Percentiles rank a stretch among this genome's conserved stretches.
phyloP scores from a whole-genome alignment of 2,888 invertebrate genomes.

The Tortrix viridana region DNA sequence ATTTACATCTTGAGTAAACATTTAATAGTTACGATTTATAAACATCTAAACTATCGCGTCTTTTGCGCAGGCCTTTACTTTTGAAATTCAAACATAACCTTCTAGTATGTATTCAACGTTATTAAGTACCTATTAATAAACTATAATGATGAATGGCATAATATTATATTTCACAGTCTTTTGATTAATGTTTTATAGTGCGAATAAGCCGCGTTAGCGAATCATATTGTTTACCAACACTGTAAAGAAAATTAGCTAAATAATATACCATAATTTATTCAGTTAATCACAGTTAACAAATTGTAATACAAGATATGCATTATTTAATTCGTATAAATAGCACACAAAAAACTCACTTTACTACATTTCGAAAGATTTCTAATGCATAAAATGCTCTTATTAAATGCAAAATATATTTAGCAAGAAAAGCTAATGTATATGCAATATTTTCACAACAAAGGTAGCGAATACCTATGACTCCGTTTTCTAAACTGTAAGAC shows the following conservation, averaged over 20 bases:
- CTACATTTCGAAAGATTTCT: constrained; percentile 18
- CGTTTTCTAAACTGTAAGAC: constrained; percentile 1
- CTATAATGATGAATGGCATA: constrained; percentile 70
- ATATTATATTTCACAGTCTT: constrained; percentile 77
- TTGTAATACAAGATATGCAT: constrained; percentile 24
- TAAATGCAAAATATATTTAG: constrained; percentile 39
- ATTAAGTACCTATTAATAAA: constrained; percentile 55
- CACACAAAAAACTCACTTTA: constrained; percentile 3
- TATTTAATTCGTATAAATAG: constrained; percentile 10
- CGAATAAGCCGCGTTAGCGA: constrained; percentile 46
- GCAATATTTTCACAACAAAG: constrained; percentile 6
- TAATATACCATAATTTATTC: constrained; percentile 25
- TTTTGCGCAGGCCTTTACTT: constrained; percentile 45
- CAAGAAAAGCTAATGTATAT: constrained; percentile 12
- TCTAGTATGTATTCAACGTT: constrained; percentile 52
- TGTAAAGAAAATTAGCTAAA: constrained; percentile 36
- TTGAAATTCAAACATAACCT: constrained; percentile 51
- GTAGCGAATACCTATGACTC: constrained; percentile 11
- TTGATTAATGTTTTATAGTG: constrained; percentile 66
- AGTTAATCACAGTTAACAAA: constrained; percentile 34
- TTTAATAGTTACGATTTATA: constrained; percentile 56
- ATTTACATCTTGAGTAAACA: constrained; percentile 78
- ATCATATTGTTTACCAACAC: constrained; percentile 27
- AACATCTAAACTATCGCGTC: constrained; percentile 57
- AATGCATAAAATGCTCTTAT: constrained; percentile 39